These are phyloP conservation scores for Mechanitis mazaeus DNA, from an alignment of 2,888 invertebrate species.

Conservation along the genomic window DNA sequence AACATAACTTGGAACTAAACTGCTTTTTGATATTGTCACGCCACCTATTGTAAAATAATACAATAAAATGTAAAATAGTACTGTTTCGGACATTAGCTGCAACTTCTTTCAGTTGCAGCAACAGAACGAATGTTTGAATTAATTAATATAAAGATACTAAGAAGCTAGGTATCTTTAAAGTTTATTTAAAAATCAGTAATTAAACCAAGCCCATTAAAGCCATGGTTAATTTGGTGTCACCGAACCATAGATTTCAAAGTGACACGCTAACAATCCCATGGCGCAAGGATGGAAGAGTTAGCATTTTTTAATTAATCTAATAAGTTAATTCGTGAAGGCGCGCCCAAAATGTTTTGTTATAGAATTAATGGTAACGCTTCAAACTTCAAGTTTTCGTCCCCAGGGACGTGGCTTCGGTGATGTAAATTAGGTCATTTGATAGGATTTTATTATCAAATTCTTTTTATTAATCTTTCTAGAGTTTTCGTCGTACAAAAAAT, in stretches of 20 bases:
- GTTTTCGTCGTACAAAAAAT: too few species aligned
- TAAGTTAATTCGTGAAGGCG: conserved; percentile 70
- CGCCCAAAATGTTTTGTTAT: conserved; percentile 36
- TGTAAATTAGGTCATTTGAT: conserved; percentile 27
- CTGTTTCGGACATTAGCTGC: too few species aligned
- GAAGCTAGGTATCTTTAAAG: too few species aligned
- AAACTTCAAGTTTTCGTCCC: conserved; percentile 25
- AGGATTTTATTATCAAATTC: conserved; percentile 20
- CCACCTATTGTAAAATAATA: neutral
- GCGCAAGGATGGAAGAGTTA: conserved; percentile 66
- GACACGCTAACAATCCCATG: conserved; percentile 54
- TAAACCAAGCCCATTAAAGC: conserved; percentile 10
- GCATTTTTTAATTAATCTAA: conserved; percentile 70
- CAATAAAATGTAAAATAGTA: neutral
- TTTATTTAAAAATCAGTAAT: neutral
- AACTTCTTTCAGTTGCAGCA: too few species aligned
- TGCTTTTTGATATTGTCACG: too few species aligned
- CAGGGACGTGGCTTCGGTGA: conserved; percentile 20
- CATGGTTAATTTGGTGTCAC: conserved; percentile 27
- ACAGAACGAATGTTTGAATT: too few species aligned
- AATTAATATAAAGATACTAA: too few species aligned
- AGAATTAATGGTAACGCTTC: conserved; percentile 30
- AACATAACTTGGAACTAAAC: too few species aligned
- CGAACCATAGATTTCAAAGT: conserved; percentile 58
- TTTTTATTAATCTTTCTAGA: neutral